Percentiles rank a stretch among this genome's conserved stretches.
phyloP scores from a whole-genome alignment of 2,113 vertebrate genomes.

The Elaphurus davidianus region DNA sequence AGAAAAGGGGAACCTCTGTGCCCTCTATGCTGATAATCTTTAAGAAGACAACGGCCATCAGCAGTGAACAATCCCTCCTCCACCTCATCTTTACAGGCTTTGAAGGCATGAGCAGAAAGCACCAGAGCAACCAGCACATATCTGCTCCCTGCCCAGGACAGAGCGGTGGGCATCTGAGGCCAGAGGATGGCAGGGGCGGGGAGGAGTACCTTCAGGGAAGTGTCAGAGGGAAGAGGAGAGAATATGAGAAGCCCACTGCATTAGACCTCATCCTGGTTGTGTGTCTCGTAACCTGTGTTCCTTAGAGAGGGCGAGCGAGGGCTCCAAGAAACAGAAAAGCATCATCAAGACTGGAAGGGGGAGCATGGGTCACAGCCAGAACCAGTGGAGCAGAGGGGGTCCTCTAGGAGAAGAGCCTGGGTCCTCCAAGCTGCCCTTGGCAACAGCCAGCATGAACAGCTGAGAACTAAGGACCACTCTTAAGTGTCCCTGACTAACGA shows the following conservation, averaged over 20 bases:
- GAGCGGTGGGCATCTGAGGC: not conserved
- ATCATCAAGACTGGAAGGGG: not conserved
- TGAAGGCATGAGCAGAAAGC: not conserved
- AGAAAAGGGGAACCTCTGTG: not conserved
- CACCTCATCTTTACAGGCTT: not conserved
- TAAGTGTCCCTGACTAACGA: not conserved
- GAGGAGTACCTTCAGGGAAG: not conserved
- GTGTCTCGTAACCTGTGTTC: not conserved
- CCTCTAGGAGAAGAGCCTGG: not conserved
- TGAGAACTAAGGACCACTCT: not conserved
- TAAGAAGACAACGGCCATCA: not conserved
- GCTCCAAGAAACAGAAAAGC: not conserved
- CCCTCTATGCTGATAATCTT: not conserved
- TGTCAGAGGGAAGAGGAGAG: not conserved
- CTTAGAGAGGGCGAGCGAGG: not conserved
- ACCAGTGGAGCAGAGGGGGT: not conserved
- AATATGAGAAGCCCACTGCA: not conserved
- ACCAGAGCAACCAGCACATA: not conserved
- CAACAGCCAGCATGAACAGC: not conserved
- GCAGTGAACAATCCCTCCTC: not conserved
- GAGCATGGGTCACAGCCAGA: not conserved
- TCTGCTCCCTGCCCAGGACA: not conserved
- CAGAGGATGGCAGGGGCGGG: not conserved
- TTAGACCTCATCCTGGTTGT: not conserved
- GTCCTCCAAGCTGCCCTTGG: not conserved